These are phyloP conservation scores for Redunca redunca DNA, from an alignment of 2,113 vertebrate species.

Conservation along the genomic window DNA sequence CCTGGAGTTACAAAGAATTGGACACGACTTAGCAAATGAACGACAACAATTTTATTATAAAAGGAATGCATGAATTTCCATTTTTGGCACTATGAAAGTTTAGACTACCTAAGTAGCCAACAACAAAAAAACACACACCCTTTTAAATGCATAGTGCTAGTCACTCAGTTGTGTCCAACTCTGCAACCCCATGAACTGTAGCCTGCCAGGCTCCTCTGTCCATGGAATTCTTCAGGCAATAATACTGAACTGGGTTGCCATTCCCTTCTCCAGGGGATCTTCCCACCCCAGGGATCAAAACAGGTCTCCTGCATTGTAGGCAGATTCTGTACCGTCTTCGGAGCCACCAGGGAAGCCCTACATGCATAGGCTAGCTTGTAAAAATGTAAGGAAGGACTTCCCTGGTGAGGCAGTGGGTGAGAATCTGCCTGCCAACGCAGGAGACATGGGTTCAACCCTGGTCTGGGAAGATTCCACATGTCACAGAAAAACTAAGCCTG, in stretches of 20 bases:
- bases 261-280: not conserved
- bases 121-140: not conserved
- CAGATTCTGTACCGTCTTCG: not conserved
- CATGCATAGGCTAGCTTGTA: not conserved
- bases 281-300: not conserved
- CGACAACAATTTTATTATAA: not conserved
- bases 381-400: not conserved
- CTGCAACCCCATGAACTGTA: not conserved
- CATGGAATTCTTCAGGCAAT: not conserved
- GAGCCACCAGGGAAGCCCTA: not conserved
- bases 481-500: not conserved
- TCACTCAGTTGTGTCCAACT: not conserved
- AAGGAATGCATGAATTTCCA: constrained; percentile 12
- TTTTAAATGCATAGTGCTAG: not conserved
- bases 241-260: not conserved
- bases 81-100: not conserved
- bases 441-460: not conserved
- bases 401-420: not conserved
- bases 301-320: not conserved
- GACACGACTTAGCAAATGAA: not conserved
- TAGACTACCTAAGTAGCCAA: not conserved
- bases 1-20: not conserved
- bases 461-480: not conserved
- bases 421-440: not conserved
- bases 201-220: not conserved